Evolutionary conservation across 2,113 vertebrate genomes (phyloP).

Genomic region (Thomomys bottae): DNA sequence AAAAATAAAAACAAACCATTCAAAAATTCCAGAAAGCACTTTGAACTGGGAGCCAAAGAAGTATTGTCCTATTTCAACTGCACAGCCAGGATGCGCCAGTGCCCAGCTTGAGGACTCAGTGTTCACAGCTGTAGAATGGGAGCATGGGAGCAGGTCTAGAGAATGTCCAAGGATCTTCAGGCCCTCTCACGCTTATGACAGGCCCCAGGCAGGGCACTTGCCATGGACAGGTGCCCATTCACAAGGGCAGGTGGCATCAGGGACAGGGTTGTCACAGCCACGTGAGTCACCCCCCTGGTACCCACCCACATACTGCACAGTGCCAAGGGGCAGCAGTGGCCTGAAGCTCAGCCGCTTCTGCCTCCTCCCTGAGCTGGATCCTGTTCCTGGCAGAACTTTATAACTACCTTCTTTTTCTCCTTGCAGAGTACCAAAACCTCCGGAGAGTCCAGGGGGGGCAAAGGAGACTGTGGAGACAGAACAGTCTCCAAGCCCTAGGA

Average conservation of each 20-base stretch:
- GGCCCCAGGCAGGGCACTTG: not conserved
- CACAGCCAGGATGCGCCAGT: not conserved
- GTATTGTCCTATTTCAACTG: not conserved
- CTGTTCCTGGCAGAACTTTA: constrained; percentile 51
- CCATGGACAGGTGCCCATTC: not conserved
- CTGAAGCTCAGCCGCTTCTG: constrained; percentile 5
- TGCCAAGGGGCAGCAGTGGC: not conserved
- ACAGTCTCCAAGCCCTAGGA: not conserved
- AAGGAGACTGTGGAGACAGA: not conserved
- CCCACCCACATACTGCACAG: not conserved
- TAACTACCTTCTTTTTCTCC: constrained; percentile 50
- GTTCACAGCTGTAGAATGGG: not conserved
- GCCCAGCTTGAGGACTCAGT: not conserved
- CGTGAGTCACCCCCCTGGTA: too few species aligned
- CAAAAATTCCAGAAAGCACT: constrained; percentile 22
- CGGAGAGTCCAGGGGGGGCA: not conserved
- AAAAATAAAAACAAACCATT: constrained; percentile 34
- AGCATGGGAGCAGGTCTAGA: not conserved
- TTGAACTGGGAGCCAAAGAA: constrained; percentile 11
- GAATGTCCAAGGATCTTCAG: not conserved
- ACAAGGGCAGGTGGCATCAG: not conserved
- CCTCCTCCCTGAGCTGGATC: constrained; percentile 36
- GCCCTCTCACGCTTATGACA: not conserved
- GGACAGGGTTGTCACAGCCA: not conserved
- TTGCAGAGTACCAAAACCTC: not conserved